Conservation (phyloP, 2,113 vertebrate genomes). For the Phainopepla nitens region DNA sequence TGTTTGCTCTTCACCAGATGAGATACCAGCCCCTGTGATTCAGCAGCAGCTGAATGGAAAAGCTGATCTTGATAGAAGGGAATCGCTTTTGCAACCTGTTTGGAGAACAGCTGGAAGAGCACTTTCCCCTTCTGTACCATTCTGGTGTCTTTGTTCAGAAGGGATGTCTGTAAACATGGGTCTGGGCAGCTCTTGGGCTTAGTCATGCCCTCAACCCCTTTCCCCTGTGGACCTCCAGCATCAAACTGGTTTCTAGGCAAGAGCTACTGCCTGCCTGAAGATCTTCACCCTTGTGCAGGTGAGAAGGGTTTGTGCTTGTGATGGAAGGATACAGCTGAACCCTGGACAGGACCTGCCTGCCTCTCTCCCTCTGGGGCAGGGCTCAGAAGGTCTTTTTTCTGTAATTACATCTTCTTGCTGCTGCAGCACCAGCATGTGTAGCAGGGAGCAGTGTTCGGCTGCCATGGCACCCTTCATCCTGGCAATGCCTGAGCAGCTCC, state of each 20-base stretch:
- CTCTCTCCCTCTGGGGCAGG: background rate
- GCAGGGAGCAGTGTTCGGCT: background rate
- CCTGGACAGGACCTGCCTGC: background rate
- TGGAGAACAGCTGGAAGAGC: background rate
- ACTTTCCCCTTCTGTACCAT: accelerated
- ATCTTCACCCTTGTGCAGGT: background rate
- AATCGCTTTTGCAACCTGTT: accelerated
- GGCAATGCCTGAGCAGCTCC: background rate
- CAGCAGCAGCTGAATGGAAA: background rate
- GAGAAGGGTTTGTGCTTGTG: background rate
- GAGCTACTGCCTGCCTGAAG: background rate
- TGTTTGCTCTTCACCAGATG: background rate
- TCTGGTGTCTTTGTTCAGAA: background rate
- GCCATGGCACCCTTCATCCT: background rate
- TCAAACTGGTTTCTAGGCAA: background rate
- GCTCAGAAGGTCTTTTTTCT: background rate
- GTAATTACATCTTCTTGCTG: background rate
- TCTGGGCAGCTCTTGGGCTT: background rate
- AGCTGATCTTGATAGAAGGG: background rate
- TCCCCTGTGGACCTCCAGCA: background rate
- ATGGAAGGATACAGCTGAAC: background rate
- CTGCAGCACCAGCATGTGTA: background rate
- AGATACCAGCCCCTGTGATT: background rate
- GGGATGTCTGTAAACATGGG: background rate
- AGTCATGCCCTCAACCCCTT: background rate